A percentile compares a stretch with the other conserved stretches of the same genome.
Conservation (phyloP, 1,140 invertebrate genomes). For the Scaptomyza graminum region DNA sequence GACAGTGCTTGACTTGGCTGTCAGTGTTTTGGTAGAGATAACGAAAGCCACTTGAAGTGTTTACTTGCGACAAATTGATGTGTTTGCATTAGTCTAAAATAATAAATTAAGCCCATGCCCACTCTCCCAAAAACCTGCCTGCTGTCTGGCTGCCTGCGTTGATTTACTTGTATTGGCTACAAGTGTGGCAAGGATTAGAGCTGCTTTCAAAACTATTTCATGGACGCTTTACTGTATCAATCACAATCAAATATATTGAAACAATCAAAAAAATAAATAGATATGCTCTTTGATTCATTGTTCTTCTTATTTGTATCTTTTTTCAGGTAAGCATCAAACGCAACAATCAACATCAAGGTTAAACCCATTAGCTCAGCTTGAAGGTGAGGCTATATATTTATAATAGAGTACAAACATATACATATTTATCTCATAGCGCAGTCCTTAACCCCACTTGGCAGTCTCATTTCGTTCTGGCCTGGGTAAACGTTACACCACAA, state of each 20-base stretch:
- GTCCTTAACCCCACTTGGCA: slow-evolving; percentile 18
- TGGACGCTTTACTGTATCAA: neutral
- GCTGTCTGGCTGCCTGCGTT: slow-evolving; percentile 4
- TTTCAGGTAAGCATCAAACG: slow-evolving; percentile 38
- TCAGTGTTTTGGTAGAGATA: slow-evolving; percentile 72
- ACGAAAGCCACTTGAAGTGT: slow-evolving; percentile 78
- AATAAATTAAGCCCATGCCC: slow-evolving; percentile 72
- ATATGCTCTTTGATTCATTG: slow-evolving; percentile 35
- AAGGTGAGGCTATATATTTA: slow-evolving; percentile 35
- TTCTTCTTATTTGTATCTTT: neutral
- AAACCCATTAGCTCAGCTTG: slow-evolving; percentile 28
- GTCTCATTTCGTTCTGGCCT: slow-evolving; percentile 8
- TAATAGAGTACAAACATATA: too few species aligned
- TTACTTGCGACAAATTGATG: slow-evolving; percentile 80
- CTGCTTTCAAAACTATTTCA: neutral
- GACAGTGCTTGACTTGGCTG: slow-evolving; percentile 16
- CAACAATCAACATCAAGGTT: slow-evolving; percentile 31
- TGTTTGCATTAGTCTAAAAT: slow-evolving; percentile 76
- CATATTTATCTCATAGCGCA: slow-evolving; percentile 8
- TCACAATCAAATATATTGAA: slow-evolving; percentile 1
- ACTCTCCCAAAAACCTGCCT: neutral
- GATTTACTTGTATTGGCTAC: slow-evolving; percentile 1
- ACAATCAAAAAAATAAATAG: neutral
- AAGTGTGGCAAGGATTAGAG: slow-evolving; percentile 10
- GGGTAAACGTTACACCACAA: slow-evolving; percentile 7